These are phyloP conservation scores for Philereme vetulata DNA, from an alignment of 2,888 invertebrate species.

Conservation along the genomic window DNA sequence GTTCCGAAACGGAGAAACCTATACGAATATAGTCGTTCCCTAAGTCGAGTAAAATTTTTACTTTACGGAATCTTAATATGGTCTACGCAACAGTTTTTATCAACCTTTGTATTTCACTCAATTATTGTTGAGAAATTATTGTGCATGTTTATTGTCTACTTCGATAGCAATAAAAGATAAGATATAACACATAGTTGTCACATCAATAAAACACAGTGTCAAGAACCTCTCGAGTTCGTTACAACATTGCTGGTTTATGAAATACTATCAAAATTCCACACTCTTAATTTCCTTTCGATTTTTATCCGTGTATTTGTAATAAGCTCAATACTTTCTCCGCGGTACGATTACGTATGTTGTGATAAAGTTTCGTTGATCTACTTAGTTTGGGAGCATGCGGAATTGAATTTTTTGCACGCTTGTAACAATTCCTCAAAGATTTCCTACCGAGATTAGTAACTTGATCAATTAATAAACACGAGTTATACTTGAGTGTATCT, in stretches of 20 bases:
- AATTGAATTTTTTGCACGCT: constrained; percentile 42
- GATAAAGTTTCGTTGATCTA: constrained; percentile 61
- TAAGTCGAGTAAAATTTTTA: too few species aligned
- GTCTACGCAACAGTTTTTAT: constrained; percentile 14
- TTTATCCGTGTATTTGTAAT: constrained; percentile 59
- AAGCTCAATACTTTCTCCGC: constrained; percentile 75
- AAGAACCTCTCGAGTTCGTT: constrained; percentile 57
- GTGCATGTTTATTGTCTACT: constrained; percentile 27
- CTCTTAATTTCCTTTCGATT: constrained; percentile 74
- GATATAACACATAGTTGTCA: constrained; percentile 40
- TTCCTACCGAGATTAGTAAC: too few species aligned
- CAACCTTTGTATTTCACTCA: constrained; percentile 5
- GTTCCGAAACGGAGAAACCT: too few species aligned
- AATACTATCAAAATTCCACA: constrained; percentile 69
- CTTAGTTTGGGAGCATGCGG: constrained; percentile 51
- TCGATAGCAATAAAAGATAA: constrained; percentile 44
- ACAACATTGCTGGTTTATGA: constrained; percentile 62
- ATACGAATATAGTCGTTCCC: too few species aligned
- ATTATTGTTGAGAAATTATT: constrained; percentile 16
- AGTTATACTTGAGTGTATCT: too few species aligned
- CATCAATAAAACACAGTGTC: constrained; percentile 49
- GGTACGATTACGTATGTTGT: constrained; percentile 68
- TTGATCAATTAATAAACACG: too few species aligned
- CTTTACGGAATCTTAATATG: constrained; percentile 15
- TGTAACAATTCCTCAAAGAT: too few species aligned